phyloP scores from a whole-genome alignment of 2,888 invertebrate species.

The Drosophila mulleri region DNA sequence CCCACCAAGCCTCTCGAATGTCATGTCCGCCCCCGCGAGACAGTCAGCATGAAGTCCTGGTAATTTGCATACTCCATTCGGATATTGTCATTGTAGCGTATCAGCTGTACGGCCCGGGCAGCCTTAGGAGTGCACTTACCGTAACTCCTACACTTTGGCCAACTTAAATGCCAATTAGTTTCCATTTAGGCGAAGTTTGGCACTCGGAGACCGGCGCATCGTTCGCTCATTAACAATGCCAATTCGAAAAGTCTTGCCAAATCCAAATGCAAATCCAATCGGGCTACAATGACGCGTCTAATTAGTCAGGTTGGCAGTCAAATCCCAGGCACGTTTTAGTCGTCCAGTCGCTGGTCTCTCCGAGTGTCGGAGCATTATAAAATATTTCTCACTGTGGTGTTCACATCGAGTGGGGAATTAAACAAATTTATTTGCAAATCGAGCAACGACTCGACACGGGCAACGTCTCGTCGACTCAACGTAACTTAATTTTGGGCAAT shows the following conservation, averaged over 20 bases:
- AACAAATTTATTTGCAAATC: conserved; percentile 80
- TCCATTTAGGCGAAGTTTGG: conserved; percentile 55
- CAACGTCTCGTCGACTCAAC: conserved; percentile 16
- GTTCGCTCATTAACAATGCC: conserved; percentile 71
- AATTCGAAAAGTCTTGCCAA: conserved; percentile 64
- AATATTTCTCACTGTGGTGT: conserved; percentile 62
- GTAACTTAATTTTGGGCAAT: conserved; percentile 56
- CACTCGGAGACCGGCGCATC: conserved; percentile 29
- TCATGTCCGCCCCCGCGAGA: conserved; percentile 23
- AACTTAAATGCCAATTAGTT: conserved; percentile 77
- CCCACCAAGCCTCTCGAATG: conserved; percentile 26
- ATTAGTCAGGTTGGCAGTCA: conserved; percentile 68
- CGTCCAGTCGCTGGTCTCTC: conserved; percentile 3
- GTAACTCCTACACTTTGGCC: conserved; percentile 43
- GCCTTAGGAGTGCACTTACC: conserved; percentile 63
- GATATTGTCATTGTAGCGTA: neutral
- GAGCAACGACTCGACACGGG: conserved; percentile 30
- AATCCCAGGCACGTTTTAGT: conserved; percentile 71
- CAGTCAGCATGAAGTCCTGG: conserved; percentile 5
- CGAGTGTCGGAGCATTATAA: conserved; percentile 65
- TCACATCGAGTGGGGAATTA: conserved; percentile 73
- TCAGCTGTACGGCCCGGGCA: conserved; percentile 27
- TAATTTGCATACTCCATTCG: conserved; percentile 60
- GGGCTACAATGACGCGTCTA: conserved; percentile 77
- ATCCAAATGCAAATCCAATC: conserved; percentile 77